Conservation (phyloP, 2,797 vertebrate species). For the Limosa lapponica region DNA sequence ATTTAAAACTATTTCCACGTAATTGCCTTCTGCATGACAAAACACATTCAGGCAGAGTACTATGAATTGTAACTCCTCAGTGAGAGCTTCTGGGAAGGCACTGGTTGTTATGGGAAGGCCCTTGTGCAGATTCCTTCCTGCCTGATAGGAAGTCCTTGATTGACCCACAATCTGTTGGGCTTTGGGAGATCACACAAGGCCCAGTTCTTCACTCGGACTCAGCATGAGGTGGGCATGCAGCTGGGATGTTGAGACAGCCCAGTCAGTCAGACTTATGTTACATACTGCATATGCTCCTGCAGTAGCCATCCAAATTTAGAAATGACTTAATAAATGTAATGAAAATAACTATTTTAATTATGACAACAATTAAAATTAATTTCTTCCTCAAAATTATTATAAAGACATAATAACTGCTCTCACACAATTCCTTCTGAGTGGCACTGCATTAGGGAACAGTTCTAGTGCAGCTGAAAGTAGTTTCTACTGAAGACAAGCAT, state of each 20-base stretch:
- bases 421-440: background rate
- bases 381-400: background rate
- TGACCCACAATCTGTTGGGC: background rate
- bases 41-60: background rate
- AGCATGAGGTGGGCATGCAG: background rate
- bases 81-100: background rate
- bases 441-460: background rate
- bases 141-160: background rate
- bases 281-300: background rate
- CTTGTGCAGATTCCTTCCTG: background rate
- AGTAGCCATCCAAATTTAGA: background rate
- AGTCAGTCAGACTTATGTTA: background rate
- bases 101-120: background rate
- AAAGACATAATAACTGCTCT: background rate
- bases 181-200: background rate
- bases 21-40: background rate
- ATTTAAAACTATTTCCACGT: background rate
- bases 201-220: background rate
- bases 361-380: background rate
- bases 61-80: background rate
- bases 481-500: background rate
- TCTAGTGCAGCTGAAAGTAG: background rate
- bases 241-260: background rate
- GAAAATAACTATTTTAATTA: background rate
- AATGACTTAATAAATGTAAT: background rate